Evolutionary conservation across 2,113 vertebrate species (phyloP).

Genomic region (Myrmophylax atrothorax): DNA sequence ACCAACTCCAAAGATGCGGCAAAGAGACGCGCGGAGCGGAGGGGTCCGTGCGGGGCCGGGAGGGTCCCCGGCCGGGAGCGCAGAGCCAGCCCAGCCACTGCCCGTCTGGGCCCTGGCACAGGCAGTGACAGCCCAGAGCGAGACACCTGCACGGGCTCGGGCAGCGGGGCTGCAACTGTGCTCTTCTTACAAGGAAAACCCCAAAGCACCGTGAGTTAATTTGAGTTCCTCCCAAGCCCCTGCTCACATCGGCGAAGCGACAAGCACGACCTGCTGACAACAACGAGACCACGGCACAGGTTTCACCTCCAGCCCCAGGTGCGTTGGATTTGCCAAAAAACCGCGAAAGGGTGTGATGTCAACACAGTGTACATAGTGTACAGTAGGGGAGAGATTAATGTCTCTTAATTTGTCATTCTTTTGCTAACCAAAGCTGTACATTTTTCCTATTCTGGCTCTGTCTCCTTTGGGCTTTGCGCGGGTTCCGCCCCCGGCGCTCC

Average conservation of each 20-base stretch:
- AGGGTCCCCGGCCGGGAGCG: neutral
- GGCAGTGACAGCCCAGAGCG: neutral
- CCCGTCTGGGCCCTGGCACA: neutral
- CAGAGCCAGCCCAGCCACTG: neutral
- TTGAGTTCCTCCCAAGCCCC: neutral
- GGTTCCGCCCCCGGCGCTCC: slow-evolving; percentile 41
- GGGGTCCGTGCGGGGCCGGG: neutral
- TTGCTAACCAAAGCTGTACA: slow-evolving; percentile 81
- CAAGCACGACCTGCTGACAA: slow-evolving; percentile 36
- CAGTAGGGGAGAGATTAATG: slow-evolving; percentile 60
- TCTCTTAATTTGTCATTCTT: slow-evolving; percentile 69
- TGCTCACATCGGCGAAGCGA: neutral
- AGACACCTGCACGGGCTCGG: neutral
- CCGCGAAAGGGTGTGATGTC: slow-evolving; percentile 39
- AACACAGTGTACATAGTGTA: slow-evolving; percentile 76
- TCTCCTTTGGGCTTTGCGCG: slow-evolving; percentile 66
- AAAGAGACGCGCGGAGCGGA: neutral
- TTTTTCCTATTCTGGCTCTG: slow-evolving; percentile 70
- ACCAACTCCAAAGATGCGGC: slow-evolving; percentile 26
- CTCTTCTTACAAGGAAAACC: neutral
- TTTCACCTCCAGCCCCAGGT: slow-evolving; percentile 56
- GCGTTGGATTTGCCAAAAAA: slow-evolving; percentile 69
- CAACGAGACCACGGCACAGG: slow-evolving; percentile 1
- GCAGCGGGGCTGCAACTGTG: neutral
- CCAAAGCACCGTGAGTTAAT: neutral